Percentiles rank a stretch among this genome's conserved stretches.
These are phyloP conservation scores for Margarornis squamiger DNA, from an alignment of 2,797 vertebrate genomes.

Conservation along the genomic window DNA sequence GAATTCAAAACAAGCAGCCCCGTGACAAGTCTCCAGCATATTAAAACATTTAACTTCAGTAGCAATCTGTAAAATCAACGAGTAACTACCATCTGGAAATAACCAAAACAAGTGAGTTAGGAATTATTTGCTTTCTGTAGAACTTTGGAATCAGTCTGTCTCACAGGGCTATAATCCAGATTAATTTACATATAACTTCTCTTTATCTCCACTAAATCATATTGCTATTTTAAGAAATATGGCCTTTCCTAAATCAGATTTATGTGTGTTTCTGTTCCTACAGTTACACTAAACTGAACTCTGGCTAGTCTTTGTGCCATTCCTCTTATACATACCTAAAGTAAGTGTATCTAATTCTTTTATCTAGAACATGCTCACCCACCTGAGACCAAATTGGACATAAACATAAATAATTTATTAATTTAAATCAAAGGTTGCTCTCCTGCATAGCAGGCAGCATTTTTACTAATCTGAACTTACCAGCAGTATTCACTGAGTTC, in stretches of 20 bases:
- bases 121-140: not conserved
- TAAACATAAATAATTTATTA: not conserved
- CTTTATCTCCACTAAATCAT: not conserved
- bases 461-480: not conserved
- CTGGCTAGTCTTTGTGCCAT: not conserved
- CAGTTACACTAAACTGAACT: not conserved
- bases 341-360: not conserved
- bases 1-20: not conserved
- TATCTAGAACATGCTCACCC: not conserved
- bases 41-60: not conserved
- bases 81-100: not conserved
- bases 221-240: slow-evolving; percentile 7
- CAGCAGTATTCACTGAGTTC: not conserved
- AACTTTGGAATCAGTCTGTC: not conserved
- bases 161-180: not conserved
- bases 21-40: not conserved
- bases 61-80: not conserved
- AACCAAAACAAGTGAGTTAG: not conserved
- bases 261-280: not conserved
- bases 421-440: not conserved
- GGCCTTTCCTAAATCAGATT: not conserved
- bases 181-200: slow-evolving; percentile 4
- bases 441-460: not conserved
- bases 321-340: not conserved
- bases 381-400: not conserved